Evolutionary conservation across 1,140 invertebrate genomes (phyloP).

Genomic region (Wasmannia auropunctata): DNA sequence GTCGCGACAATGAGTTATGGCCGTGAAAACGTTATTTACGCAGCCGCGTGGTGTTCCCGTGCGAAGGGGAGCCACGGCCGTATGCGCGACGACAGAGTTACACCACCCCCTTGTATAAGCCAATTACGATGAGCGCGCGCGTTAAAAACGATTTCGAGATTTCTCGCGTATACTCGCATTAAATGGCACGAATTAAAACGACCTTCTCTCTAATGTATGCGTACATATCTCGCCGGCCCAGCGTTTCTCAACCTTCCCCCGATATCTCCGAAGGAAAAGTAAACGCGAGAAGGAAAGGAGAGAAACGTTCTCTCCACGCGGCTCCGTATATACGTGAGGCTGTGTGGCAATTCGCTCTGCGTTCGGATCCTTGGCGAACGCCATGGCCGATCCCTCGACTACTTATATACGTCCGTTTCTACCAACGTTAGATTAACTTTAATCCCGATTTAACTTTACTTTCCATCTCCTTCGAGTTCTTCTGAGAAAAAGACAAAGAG

Average conservation of each 20-base stretch:
- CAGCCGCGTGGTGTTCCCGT: conserved; percentile 38
- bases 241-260: conserved; percentile 3
- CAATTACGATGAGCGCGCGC: conserved; percentile 24
- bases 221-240: neutral
- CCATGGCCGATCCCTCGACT: neutral
- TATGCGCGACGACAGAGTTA: neutral
- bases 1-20: conserved; percentile 66
- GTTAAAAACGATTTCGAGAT: conserved; percentile 39
- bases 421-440: no score
- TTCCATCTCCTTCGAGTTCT: no score
- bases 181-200: conserved; percentile 41
- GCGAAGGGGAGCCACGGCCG: neutral
- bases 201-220: neutral
- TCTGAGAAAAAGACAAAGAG: no score
- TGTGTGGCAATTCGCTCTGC: no score
- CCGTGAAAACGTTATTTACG: conserved; percentile 66
- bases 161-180: conserved; percentile 17
- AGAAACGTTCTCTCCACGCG: no score
- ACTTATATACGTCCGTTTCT: no score
- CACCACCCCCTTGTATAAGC: neutral
- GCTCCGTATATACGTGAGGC: no score
- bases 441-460: no score
- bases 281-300: no score
- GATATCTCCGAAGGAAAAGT: neutral
- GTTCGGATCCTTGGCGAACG: neutral